Evolutionary conservation across 2,888 invertebrate genomes (phyloP).

Genomic region (Amiota communis): DNA sequence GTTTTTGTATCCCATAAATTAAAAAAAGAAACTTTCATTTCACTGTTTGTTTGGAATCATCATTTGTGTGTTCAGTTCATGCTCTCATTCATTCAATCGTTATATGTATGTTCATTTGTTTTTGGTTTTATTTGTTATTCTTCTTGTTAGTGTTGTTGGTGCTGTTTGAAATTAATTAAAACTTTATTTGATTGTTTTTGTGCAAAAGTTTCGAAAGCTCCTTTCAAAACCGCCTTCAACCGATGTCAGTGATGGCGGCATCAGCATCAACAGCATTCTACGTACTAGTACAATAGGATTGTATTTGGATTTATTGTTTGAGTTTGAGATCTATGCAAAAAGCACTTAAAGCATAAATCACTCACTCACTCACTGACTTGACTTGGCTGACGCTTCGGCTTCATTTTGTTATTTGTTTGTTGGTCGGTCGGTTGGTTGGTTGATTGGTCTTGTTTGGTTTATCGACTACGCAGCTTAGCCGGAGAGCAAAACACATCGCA

Average conservation of each 20-base stretch:
- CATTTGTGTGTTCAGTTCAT: slow-evolving; percentile 44
- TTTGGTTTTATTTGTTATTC: slow-evolving; percentile 46
- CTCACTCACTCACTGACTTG: not conserved
- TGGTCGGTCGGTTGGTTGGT: too few relatives aligned
- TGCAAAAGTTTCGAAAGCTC: slow-evolving; percentile 19
- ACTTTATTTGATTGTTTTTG: slow-evolving; percentile 59
- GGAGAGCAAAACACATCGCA: too few relatives aligned
- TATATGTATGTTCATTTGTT: slow-evolving; percentile 28
- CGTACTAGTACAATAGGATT: too few relatives aligned
- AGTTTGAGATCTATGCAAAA: slow-evolving; percentile 13
- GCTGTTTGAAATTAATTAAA: slow-evolving; percentile 64
- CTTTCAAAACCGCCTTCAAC: too few relatives aligned
- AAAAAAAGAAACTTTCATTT: slow-evolving; percentile 17
- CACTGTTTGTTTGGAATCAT: not conserved
- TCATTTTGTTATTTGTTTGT: too few relatives aligned
- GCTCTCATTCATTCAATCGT: not conserved
- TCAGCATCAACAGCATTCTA: too few relatives aligned
- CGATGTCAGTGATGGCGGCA: too few relatives aligned
- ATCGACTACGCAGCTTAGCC: too few relatives aligned
- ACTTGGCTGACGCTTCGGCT: not conserved
- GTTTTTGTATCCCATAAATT: slow-evolving; percentile 20
- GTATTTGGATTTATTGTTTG: not conserved
- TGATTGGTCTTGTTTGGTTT: too few relatives aligned
- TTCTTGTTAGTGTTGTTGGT: slow-evolving; percentile 41
- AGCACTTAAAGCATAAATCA: slow-evolving; percentile 3